Base-by-base conservation (phyloP, 2,888 invertebrate species). In the Ariolimax columbianus region DNA sequence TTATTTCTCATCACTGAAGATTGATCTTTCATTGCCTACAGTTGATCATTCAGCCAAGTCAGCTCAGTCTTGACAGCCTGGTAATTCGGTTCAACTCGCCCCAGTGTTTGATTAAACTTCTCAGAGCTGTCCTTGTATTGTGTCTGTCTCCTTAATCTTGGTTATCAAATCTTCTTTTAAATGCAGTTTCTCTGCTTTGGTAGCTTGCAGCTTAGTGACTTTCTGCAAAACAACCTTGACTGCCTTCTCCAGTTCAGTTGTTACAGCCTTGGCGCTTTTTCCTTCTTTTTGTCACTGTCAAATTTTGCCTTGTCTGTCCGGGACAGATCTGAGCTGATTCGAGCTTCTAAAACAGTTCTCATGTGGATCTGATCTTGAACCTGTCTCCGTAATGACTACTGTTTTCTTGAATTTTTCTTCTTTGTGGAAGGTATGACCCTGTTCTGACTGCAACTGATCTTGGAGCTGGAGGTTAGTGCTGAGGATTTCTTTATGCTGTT, bases 291-390 rank as follows among this genome's bases (percentile, higher is more conserved):
- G 43, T 88, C 88, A 6, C 90, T 90, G 51, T 93, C 92, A 4
- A 78, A 87, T 43, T 89, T 88, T 11, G 90, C 89, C 59, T 90
- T 91, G 26, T 90, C 89, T 0, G 91, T 87, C 77, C 93, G 93
- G 36, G 87, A 84, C 0, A 87, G 84, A 82, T 94, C 93, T 4
- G 93, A 89, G 19, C 84, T 89, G 77, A 94, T 94, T 23, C 93
- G 90, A 0, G 93, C 92, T 30, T 90, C 87, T 11, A 94, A 86
- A 0, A 93, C 92, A 23, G 92, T 91, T 70, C 90, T 89, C 4
- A 91, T 89, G 87, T 93, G 93, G 9, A 93, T 90, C 83, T 94
- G 93, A 81, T 94, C 93, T 86, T 93, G 93, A n/a, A 93, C 91
- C 81, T 93, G 93, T 75, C 91, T 90, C 83, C 90, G 88, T 82